phyloP scores from a whole-genome alignment of 2,888 invertebrate genomes.

The Luffia ferchaultella region DNA sequence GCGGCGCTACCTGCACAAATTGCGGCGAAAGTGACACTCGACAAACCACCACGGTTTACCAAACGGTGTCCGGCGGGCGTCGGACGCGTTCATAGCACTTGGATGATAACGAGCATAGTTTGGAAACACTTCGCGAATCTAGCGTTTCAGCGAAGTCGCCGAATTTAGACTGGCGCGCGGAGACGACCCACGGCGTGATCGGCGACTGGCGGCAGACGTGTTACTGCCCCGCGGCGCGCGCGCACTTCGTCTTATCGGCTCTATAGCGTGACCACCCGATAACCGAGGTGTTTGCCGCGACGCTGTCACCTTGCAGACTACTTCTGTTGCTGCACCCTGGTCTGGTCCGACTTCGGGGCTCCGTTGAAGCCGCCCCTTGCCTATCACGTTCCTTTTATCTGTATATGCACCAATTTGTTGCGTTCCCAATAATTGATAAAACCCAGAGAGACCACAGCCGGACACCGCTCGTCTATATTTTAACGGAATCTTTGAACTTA shows the following conservation, averaged over 20 bases:
- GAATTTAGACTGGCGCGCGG: not conserved
- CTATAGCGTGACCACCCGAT: slow-evolving; percentile 38
- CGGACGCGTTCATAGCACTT: slow-evolving; percentile 33
- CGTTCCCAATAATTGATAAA: no score
- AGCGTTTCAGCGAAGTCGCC: slow-evolving; percentile 16
- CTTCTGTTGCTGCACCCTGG: no score
- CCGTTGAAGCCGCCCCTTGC: no score
- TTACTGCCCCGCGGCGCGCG: slow-evolving; percentile 37
- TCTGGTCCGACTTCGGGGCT: no score
- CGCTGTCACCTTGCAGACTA: not conserved
- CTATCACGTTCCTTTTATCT: no score
- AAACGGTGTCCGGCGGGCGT: slow-evolving; percentile 34
- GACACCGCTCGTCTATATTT: no score
- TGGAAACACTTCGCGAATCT: slow-evolving; percentile 24
- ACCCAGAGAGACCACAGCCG: no score
- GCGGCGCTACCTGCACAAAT: slow-evolving; percentile 26
- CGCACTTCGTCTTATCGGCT: slow-evolving; percentile 43
- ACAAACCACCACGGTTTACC: slow-evolving; percentile 41
- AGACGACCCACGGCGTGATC: slow-evolving; percentile 12
- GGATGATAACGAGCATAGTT: slow-evolving; percentile 36
- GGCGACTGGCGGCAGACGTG: slow-evolving; percentile 38
- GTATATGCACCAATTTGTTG: no score
- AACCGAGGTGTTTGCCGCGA: slow-evolving; percentile 27
- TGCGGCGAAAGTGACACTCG: slow-evolving; percentile 31
- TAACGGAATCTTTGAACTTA: no score